These are phyloP conservation scores for Mimas tiliae DNA, from an alignment of 2,888 invertebrate genomes.

Conservation along the genomic window DNA sequence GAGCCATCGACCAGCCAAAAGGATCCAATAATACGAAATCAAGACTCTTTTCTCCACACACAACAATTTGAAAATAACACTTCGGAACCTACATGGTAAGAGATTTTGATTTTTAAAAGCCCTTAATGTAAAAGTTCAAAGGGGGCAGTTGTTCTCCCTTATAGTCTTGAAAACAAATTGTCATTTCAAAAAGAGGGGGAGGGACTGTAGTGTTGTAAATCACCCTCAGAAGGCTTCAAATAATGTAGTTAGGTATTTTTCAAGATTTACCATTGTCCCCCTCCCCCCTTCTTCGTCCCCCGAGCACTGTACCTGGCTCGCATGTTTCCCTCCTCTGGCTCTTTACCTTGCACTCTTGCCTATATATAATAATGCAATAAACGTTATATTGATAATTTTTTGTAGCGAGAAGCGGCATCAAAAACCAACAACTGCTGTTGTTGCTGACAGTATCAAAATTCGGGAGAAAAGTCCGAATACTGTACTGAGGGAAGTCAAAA, in stretches of 20 bases:
- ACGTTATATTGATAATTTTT: neutral
- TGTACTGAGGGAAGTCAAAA: conserved; percentile 55
- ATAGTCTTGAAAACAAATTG: no score
- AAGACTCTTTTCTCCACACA: neutral
- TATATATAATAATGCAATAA: neutral
- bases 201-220: no score
- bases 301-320: no score
- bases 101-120: neutral
- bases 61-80: neutral
- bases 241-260: no score
- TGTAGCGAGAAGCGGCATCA: conserved; percentile 2
- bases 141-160: no score
- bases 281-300: no score
- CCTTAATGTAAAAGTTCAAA: no score
- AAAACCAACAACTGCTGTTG: conserved; percentile 2
- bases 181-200: no score
- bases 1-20: conserved; percentile 16
- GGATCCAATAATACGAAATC: neutral
- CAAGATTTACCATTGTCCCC: no score
- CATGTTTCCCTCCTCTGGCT: no score
- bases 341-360: neutral
- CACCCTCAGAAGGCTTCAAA: no score
- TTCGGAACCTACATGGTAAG: neutral
- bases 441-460: conserved; percentile 30
- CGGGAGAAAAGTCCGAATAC: conserved; percentile 59